A percentile compares a stretch with the other conserved stretches of the same genome.
Conservation (phyloP, 1,140 invertebrate species). For the Gryon sp. region DNA sequence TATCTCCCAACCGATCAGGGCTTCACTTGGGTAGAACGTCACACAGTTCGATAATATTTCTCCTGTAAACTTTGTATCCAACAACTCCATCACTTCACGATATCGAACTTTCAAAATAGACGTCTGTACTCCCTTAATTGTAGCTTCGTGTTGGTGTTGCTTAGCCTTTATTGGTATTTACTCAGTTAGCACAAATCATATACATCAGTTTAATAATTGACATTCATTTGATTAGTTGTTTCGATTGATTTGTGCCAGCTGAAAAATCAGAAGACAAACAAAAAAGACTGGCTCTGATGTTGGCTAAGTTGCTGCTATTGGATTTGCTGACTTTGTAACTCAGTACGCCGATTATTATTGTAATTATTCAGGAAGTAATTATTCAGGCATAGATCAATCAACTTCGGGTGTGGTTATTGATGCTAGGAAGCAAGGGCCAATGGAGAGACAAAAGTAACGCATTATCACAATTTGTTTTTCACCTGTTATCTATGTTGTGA, state of each 20-base stretch:
- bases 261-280: constrained; percentile 15
- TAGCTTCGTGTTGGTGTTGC: constrained; percentile 77
- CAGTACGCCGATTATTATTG: too few species aligned
- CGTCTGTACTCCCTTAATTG: constrained; percentile 67
- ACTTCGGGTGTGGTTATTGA: background rate
- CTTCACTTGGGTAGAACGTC: constrained; percentile 40
- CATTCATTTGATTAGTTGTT: too few species aligned
- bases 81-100: too few species aligned
- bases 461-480: constrained; percentile 30
- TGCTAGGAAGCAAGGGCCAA: background rate
- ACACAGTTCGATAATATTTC: too few species aligned
- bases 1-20: constrained; percentile 58
- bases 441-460: constrained; percentile 14
- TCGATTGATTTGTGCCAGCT: constrained; percentile 41
- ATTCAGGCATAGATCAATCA: background rate
- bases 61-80: too few species aligned
- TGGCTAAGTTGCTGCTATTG: constrained; percentile 34
- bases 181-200: constrained; percentile 52
- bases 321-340: constrained; percentile 37
- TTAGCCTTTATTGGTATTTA: constrained; percentile 73
- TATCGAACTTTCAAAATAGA: too few species aligned
- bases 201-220: too few species aligned
- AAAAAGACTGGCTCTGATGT: constrained; percentile 2
- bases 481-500: constrained; percentile 69
- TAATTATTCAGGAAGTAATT: constrained; percentile 23